Percentiles rank a stretch among this genome's conserved stretches.
phyloP scores from a whole-genome alignment of 2,797 vertebrate species.

The Centroberyx gerrardi region DNA sequence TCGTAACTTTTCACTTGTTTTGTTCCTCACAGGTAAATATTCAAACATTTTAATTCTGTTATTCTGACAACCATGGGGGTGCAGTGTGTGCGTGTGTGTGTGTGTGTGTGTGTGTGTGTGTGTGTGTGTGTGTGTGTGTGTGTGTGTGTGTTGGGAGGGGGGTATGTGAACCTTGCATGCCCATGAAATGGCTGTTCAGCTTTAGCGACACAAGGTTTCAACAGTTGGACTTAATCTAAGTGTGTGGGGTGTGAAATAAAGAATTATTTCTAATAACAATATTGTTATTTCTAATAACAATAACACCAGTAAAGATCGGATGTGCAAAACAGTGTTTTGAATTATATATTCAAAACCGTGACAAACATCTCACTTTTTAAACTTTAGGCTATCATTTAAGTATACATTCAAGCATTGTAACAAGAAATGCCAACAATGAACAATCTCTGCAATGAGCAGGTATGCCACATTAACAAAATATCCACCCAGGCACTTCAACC shows the following conservation, averaged over 20 bases:
- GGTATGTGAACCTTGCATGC: slow-evolving; percentile 4
- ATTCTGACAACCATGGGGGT: slow-evolving; percentile 51
- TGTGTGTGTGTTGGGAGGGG: background rate
- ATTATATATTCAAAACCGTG: background rate
- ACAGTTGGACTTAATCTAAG: background rate
- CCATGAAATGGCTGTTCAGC: slow-evolving; percentile 6
- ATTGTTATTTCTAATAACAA: background rate
- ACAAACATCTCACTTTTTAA: background rate
- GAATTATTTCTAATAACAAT: background rate
- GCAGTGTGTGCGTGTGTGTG: slow-evolving; percentile 11
- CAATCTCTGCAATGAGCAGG: slow-evolving; percentile 24
- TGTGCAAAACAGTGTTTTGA: too few relatives aligned
- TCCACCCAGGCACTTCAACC: slow-evolving; percentile 55
- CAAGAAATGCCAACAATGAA: slow-evolving; percentile 13
- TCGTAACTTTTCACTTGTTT: slow-evolving; percentile 25
- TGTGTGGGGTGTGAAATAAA: background rate
- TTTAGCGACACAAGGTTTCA: slow-evolving; percentile 10
- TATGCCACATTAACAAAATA: slow-evolving; percentile 48
- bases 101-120: slow-evolving; percentile 14
- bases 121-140: slow-evolving; percentile 23
- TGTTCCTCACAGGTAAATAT: slow-evolving; percentile 7
- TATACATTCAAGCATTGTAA: background rate
- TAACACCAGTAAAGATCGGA: rapidly evolving
- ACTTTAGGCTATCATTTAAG: background rate
- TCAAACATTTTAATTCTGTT: slow-evolving; percentile 30